A percentile compares a stretch with the other conserved stretches of the same genome.
Conservation (phyloP, 2,113 vertebrate species). For the Grammomys dolichurus region DNA sequence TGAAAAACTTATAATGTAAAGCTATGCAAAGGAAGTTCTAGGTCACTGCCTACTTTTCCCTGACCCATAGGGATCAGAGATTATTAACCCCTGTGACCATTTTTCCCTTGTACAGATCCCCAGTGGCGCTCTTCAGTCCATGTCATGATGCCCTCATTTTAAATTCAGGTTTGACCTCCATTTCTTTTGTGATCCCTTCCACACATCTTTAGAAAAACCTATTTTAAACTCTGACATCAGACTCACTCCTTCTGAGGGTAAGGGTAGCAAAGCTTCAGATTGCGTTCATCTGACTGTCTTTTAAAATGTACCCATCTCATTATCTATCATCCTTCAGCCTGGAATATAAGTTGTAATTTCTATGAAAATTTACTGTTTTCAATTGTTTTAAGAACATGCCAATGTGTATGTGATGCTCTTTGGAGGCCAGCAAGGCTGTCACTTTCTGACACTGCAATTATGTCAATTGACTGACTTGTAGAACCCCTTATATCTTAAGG, state of each 20-base stretch:
- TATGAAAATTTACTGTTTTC: constrained; percentile 1
- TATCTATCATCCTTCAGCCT: neutral
- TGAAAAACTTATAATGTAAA: constrained; percentile 51
- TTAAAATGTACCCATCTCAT: neutral
- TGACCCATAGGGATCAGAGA: constrained; percentile 48
- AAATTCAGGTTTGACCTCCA: constrained; percentile 47
- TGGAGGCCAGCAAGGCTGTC: neutral
- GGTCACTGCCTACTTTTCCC: constrained; percentile 4
- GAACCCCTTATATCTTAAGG: constrained; percentile 31
- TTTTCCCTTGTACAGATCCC: constrained; percentile 59
- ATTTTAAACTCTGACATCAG: constrained; percentile 32
- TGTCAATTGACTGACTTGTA: neutral
- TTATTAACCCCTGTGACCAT: constrained; percentile 58
- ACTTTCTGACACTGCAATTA: neutral
- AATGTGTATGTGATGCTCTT: neutral
- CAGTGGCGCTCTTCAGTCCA: constrained; percentile 22
- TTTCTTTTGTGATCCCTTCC: constrained; percentile 50
- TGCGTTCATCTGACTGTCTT: neutral
- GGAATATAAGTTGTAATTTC: neutral
- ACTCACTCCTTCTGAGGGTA: constrained; percentile 46
- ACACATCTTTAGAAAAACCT: constrained; percentile 31
- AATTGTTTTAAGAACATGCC: constrained; percentile 8
- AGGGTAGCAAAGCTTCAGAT: constrained; percentile 16
- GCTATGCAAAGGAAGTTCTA: constrained; percentile 14
- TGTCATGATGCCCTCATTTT: neutral